Percentiles rank a stretch among this genome's conserved stretches.
phyloP scores from a whole-genome alignment of 2,113 vertebrate species.

The Smithornis capensis region DNA sequence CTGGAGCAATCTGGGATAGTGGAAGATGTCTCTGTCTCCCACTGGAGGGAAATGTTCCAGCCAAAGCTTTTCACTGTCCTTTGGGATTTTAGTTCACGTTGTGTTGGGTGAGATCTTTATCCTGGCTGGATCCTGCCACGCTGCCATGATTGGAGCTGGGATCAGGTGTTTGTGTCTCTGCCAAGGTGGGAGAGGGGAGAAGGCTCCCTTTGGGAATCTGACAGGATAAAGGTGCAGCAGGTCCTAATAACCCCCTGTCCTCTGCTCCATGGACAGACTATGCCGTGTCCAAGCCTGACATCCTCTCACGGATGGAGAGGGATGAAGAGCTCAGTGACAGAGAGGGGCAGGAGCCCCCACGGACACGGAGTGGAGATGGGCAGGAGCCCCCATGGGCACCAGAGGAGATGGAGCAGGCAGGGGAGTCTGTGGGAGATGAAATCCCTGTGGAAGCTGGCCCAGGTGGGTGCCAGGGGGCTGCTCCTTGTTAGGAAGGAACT shows the following conservation, averaged over 20 bases:
- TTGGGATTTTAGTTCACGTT: not conserved
- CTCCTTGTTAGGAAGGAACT: not conserved
- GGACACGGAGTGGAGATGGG: not conserved
- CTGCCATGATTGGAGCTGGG: not conserved
- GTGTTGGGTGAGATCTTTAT: not conserved
- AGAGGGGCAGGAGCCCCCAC: not conserved
- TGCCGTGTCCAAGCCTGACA: conserved; percentile 72
- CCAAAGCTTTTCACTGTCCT: not conserved
- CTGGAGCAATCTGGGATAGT: not conserved
- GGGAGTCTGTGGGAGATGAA: not conserved
- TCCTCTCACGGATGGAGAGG: conserved; percentile 66
- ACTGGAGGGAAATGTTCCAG: not conserved
- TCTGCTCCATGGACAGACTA: conserved; percentile 60
- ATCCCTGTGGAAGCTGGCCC: not conserved
- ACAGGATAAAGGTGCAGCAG: not conserved
- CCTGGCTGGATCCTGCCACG: not conserved
- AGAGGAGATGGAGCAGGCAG: too few species aligned
- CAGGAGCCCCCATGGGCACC: not conserved
- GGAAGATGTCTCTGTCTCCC: not conserved
- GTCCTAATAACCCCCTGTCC: not conserved
- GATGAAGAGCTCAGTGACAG: conserved; percentile 52
- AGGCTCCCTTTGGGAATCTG: not conserved
- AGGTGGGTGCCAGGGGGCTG: not conserved
- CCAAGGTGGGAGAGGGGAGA: rapidly evolving
- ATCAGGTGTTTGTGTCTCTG: not conserved